These are phyloP conservation scores for Drosophila subquinaria DNA, from an alignment of 2,888 invertebrate species.

Conservation along the genomic window DNA sequence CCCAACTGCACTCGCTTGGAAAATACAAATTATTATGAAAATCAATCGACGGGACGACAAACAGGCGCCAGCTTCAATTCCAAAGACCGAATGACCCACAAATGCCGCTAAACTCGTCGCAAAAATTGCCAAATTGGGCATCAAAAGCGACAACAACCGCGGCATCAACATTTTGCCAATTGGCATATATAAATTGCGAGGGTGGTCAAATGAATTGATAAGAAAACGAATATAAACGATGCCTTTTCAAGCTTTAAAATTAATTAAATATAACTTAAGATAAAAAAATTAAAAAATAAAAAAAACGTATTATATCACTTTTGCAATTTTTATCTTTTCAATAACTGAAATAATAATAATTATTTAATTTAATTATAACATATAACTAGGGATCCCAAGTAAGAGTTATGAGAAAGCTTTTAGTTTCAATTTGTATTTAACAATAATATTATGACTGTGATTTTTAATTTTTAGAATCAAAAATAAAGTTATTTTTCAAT, in stretches of 20 bases:
- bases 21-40: slow-evolving; percentile 55
- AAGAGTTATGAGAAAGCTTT: no score
- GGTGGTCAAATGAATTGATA: slow-evolving; percentile 15
- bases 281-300: not conserved
- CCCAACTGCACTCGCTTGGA: slow-evolving; percentile 31
- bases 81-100: slow-evolving; percentile 74
- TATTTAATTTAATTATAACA: no score
- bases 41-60: slow-evolving; percentile 59
- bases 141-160: slow-evolving; percentile 32
- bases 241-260: not conserved
- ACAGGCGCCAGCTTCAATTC: slow-evolving; percentile 67
- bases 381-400: no score
- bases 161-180: slow-evolving; percentile 33
- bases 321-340: no score
- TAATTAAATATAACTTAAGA: not conserved
- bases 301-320: not conserved
- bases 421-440: no score
- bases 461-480: no score
- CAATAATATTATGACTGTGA: no score
- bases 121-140: slow-evolving; percentile 73
- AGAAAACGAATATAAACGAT: no score
- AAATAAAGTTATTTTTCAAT: no score
- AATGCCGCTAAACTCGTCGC: slow-evolving; percentile 58
- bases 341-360: no score
- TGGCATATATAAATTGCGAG: slow-evolving; percentile 60